phyloP scores from a whole-genome alignment of 2,797 vertebrate genomes.

The Spea hammondii region DNA sequence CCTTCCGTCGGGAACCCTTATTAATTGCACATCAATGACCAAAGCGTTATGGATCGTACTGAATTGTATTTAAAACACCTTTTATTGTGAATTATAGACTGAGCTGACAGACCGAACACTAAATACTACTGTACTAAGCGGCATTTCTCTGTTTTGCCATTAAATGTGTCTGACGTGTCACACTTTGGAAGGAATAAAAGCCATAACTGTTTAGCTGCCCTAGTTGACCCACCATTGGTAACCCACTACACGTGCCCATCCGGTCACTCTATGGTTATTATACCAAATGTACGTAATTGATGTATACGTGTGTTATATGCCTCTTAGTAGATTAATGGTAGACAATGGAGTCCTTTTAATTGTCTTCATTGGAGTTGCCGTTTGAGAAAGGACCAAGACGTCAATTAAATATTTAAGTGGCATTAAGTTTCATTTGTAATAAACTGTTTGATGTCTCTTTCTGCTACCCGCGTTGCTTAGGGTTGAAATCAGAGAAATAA shows the following conservation, averaged over 20 bases:
- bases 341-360: too few relatives aligned
- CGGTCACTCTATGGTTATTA: too few relatives aligned
- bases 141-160: not conserved
- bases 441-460: too few relatives aligned
- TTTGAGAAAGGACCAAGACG: too few relatives aligned
- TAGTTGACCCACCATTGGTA: not conserved
- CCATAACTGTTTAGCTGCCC: not conserved
- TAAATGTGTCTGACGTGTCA: not conserved
- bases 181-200: not conserved
- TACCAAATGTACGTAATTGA: too few relatives aligned
- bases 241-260: not conserved
- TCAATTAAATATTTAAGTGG: too few relatives aligned
- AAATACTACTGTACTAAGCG: constrained; percentile 18
- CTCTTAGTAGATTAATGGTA: too few relatives aligned
- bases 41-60: not conserved
- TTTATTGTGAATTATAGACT: constrained; percentile 10
- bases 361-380: too few relatives aligned
- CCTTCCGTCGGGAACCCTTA: constrained; percentile 10
- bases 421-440: too few relatives aligned
- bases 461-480: too few relatives aligned
- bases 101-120: constrained; percentile 2
- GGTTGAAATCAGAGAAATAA: too few relatives aligned
- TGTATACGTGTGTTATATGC: too few relatives aligned
- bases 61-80: constrained; percentile 11
- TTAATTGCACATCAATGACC: not conserved